Percentiles rank a stretch among this genome's conserved stretches.
phyloP scores from a whole-genome alignment of 2,888 invertebrate genomes.

The Watsonalla cultraria region DNA sequence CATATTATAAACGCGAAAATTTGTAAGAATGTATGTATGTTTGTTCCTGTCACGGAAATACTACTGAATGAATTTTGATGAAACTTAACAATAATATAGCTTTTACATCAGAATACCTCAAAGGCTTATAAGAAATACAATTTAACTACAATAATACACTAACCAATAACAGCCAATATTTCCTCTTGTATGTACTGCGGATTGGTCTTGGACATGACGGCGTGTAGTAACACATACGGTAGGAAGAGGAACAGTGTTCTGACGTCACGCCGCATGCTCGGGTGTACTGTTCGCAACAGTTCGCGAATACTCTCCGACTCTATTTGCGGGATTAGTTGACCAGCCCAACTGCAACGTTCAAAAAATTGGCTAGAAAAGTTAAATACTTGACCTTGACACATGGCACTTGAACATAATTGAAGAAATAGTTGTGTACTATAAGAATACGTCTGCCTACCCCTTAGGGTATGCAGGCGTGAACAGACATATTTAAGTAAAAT shows the following conservation, averaged over 20 bases:
- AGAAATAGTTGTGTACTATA: too few species aligned
- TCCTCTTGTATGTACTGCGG: slow-evolving; percentile 62
- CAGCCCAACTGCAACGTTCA: slow-evolving; percentile 80
- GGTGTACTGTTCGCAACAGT: slow-evolving; percentile 83
- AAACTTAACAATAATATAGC: not conserved
- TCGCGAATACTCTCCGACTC: slow-evolving; percentile 78
- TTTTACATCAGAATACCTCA: too few species aligned
- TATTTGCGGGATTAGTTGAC: slow-evolving; percentile 81
- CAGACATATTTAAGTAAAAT: not conserved
- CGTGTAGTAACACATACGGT: slow-evolving; percentile 85
- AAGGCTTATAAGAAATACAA: too few species aligned
- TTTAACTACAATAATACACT: slow-evolving; percentile 7
- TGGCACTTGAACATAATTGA: too few species aligned
- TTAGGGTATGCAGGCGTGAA: not conserved
- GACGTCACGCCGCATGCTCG: slow-evolving; percentile 86
- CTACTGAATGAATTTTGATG: slow-evolving; percentile 1
- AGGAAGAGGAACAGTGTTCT: slow-evolving; percentile 85
- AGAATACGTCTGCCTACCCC: too few species aligned
- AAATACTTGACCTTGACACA: too few species aligned
- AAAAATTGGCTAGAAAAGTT: too few species aligned
- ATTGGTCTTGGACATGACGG: slow-evolving; percentile 74
- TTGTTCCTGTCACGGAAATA: too few species aligned
- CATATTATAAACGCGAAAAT: too few species aligned
- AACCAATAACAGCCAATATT: slow-evolving; percentile 68
- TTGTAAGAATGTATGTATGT: too few species aligned